Percentiles rank a stretch among this genome's conserved stretches.
Evolutionary conservation across 2,113 vertebrate genomes (phyloP).

Genomic region (Indicator indicator): DNA sequence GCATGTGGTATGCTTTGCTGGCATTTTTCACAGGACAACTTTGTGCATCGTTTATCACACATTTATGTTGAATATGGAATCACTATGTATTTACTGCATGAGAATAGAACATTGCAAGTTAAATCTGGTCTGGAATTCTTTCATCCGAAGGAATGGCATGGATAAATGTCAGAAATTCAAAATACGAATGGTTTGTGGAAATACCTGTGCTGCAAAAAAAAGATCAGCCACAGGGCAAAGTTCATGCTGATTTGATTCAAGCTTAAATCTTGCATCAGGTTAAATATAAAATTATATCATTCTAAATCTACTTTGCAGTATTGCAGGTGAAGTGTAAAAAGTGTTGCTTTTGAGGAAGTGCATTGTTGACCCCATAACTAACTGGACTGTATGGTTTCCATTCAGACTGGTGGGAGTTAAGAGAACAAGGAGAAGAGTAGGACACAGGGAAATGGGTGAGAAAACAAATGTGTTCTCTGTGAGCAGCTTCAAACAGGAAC

Average conservation of each 20-base stretch:
- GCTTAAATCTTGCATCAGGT: neutral
- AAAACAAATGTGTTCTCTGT: neutral
- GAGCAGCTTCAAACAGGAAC: neutral
- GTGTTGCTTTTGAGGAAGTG: neutral
- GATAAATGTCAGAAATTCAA: neutral
- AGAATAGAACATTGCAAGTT: neutral
- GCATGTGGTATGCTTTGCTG: neutral
- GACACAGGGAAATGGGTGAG: neutral
- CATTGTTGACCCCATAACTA: neutral
- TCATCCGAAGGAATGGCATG: neutral
- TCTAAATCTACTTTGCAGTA: neutral
- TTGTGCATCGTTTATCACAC: accelerated
- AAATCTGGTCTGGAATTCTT: neutral
- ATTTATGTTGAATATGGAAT: neutral
- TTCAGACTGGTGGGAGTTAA: neutral
- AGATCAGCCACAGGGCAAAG: accelerated
- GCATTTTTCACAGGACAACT: neutral
- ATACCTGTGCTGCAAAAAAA: neutral
- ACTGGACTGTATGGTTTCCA: neutral
- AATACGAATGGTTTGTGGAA: neutral
- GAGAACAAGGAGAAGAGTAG: neutral
- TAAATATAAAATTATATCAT: neutral
- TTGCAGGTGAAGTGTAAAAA: neutral
- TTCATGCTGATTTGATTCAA: neutral
- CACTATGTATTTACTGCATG: accelerated